A percentile compares a stretch with the other conserved stretches of the same genome.
phyloP scores from a whole-genome alignment of 2,888 invertebrate species.

The Xanthia togata region DNA sequence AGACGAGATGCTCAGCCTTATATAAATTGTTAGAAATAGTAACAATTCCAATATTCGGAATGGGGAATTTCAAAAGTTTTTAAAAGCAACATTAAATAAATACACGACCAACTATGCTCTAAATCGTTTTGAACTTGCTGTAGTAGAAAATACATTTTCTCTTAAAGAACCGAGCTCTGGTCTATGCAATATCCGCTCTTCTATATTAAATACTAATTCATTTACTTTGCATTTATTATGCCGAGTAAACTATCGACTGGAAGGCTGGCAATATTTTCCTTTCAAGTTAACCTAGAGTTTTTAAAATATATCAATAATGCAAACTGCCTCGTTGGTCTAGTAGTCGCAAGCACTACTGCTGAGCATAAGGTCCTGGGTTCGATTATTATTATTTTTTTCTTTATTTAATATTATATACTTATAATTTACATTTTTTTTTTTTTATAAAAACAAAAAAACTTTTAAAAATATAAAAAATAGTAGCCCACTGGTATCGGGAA shows the following conservation, averaged over 20 bases:
- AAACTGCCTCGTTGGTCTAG: too few species aligned
- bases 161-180: not conserved
- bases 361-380: too few species aligned
- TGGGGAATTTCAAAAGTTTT: not conserved
- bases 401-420: too few species aligned
- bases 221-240: slow-evolving; percentile 19
- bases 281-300: not conserved
- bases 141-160: slow-evolving; percentile 13
- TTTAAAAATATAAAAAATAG: too few species aligned
- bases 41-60: not conserved
- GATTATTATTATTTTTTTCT: too few species aligned
- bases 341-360: too few species aligned
- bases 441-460: too few species aligned
- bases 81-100: not conserved
- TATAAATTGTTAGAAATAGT: not conserved
- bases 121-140: not conserved
- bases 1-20: not conserved
- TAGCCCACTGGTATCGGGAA: too few species aligned
- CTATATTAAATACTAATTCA: slow-evolving; percentile 20
- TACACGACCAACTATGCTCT: not conserved
- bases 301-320: not conserved
- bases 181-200: slow-evolving; percentile 18
- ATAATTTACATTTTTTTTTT: too few species aligned
- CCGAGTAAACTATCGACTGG: slow-evolving; percentile 5
- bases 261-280: slow-evolving; percentile 4